Evolutionary conservation across 64 coral and sea anemone species (phyloP), one percentile per base, ranked within the genome.

Genomic region (Pachyseris speciosa): DNA sequence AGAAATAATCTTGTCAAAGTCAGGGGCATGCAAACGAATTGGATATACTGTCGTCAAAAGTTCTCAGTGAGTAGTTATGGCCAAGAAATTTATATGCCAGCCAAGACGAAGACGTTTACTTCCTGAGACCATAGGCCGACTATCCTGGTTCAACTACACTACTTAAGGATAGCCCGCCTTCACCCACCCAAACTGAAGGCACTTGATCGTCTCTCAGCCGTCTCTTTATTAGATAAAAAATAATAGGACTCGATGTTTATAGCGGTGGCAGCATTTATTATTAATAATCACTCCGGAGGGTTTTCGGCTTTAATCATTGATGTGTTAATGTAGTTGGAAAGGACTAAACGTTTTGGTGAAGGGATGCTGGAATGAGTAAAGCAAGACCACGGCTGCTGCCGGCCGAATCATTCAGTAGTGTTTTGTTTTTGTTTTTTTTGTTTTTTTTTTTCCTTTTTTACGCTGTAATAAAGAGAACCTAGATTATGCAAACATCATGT

Each of bases 101-200:
- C 11, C 19, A 81, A 38, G 37, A 0, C 11, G n/a, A 34, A 17
- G 77, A 19, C 0, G 8, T 81, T 5, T 2, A 63, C 17, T 12
- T 2, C 27, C 0, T 26, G 58, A 61, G 22, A 61, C 22, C 20
- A 61, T 2, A 61, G 52, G 55, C 53, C 32, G 53, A 53, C 77
- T 58, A 81, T 81, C 36, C 53, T 81, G 13, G 7, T 28, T 36
- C 77, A n/a, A 81, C 77, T 81, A 81, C 32, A 81, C 77, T 81
- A 81, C 77, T 81, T 8, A 13, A 52, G 53, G 77, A 60, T 10
- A 81, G 77, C 77, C 77, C 33, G 51, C 33, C 77, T 8, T 39
- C n/a, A 63, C 77, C 5, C 63, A 24, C 15, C 37, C 33, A 63
- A 13, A 20, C 19, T n/a, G n/a, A n/a, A n/a, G 29, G 20, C 77